Conservation (phyloP, 1,140 invertebrate species). For the Carcinoscorpius rotundicauda region DNA sequence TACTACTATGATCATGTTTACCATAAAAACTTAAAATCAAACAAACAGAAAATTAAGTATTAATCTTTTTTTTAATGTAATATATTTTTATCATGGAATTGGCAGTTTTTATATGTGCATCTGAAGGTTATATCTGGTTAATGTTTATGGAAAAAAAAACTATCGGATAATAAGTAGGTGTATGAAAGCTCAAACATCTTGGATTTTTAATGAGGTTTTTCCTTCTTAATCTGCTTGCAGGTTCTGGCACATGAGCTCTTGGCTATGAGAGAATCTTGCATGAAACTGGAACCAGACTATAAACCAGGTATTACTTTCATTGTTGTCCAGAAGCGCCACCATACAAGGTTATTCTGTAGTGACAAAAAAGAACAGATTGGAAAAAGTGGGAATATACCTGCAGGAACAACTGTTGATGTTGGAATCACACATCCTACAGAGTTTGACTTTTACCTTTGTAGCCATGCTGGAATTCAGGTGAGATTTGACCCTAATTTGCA, state of each 20-base stretch:
- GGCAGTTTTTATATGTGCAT: too few relatives aligned
- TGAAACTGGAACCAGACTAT: conserved; percentile 34
- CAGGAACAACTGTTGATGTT: conserved; percentile 71
- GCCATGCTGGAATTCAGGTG: conserved; percentile 52
- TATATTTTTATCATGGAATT: too few relatives aligned
- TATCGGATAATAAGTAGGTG: too few relatives aligned
- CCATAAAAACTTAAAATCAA: too few relatives aligned
- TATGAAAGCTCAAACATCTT: too few relatives aligned
- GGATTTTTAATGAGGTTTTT: too few relatives aligned
- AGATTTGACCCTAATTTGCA: conserved; percentile 5
- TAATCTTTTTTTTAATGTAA: too few relatives aligned
- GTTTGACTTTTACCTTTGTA: conserved; percentile 74
- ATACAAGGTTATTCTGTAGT: conserved; percentile 56
- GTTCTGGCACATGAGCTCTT: conserved; percentile 45
- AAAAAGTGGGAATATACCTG: conserved; percentile 50
- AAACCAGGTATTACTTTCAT: conserved; percentile 62
- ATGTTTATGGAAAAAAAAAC: too few relatives aligned
- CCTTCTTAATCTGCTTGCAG: conserved; percentile 20
- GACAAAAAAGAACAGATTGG: conserved; percentile 27
- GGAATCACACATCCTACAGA: conserved; percentile 65
- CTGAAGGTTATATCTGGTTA: too few relatives aligned
- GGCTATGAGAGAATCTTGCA: conserved; percentile 54
- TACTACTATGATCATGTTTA: not conserved
- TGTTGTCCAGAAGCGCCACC: conserved; percentile 84
- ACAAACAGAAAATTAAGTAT: too few relatives aligned